phyloP scores from a whole-genome alignment of 2,797 vertebrate species.

The Momotus momota region DNA sequence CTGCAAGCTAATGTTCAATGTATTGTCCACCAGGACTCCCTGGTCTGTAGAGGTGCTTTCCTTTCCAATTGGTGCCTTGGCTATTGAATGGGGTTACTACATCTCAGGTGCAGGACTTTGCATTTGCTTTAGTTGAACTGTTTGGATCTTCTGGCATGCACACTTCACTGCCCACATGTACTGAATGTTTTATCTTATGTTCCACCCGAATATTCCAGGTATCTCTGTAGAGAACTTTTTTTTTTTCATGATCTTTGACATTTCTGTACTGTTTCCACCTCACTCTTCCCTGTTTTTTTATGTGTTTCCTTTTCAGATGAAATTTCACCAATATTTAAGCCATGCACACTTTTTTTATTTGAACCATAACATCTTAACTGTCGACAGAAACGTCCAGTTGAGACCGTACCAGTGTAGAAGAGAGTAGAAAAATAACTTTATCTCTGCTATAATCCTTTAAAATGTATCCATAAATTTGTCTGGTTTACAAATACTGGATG shows the following conservation, averaged over 20 bases:
- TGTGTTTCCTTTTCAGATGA: neutral
- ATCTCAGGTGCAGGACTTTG: neutral
- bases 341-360: neutral
- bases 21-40: neutral
- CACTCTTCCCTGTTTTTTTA: neutral
- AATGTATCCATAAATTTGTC: neutral
- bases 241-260: neutral
- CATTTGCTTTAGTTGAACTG: neutral
- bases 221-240: neutral
- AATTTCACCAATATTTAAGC: neutral
- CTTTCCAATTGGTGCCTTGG: neutral
- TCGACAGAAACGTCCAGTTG: neutral
- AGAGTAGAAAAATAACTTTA: neutral
- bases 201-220: neutral
- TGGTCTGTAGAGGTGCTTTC: neutral
- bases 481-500: neutral
- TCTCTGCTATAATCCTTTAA: neutral
- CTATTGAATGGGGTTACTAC: neutral
- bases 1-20: accelerated
- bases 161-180: neutral
- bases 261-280: neutral
- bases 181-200: neutral
- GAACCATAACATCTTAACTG: neutral
- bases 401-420: neutral
- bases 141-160: neutral